These are phyloP conservation scores for Sebastolobus altivelis DNA, from an alignment of 2,797 vertebrate species.

Conservation along the genomic window DNA sequence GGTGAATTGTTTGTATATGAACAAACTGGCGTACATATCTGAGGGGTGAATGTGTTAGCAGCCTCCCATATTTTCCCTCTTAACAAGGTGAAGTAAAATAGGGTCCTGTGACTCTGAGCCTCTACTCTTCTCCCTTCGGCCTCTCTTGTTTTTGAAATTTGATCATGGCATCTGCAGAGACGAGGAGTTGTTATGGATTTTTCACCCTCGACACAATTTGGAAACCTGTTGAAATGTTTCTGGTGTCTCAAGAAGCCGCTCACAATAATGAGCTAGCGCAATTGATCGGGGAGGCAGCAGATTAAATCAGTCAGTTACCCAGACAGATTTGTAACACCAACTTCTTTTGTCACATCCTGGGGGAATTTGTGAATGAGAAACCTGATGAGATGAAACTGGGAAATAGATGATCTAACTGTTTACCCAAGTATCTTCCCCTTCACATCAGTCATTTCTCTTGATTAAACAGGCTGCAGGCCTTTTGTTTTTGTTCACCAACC, in stretches of 20 bases:
- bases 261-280: background rate
- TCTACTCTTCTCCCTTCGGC: background rate
- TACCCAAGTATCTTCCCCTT: background rate
- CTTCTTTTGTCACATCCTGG: constrained; percentile 5
- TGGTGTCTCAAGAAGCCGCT: background rate
- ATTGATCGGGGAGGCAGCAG: background rate
- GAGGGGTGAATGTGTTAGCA: background rate
- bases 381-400: background rate
- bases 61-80: background rate
- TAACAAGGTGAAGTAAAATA: constrained; percentile 12
- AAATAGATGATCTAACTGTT: background rate
- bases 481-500: constrained; percentile 1
- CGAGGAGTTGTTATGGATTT: background rate
- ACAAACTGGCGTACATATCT: background rate
- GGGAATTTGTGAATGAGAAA: constrained; percentile 11
- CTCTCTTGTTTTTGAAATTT: constrained; percentile 17
- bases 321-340: constrained; percentile 2
- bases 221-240: constrained; percentile 22
- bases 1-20: background rate
- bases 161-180: constrained; percentile 19
- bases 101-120: background rate
- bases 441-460: background rate
- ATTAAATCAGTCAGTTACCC: constrained; percentile 1
- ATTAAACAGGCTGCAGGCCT: constrained; percentile 26
- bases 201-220: constrained; percentile 13